Conservation (phyloP, 2,113 vertebrate genomes). For the Pseudolaguvia tuberculata region DNA sequence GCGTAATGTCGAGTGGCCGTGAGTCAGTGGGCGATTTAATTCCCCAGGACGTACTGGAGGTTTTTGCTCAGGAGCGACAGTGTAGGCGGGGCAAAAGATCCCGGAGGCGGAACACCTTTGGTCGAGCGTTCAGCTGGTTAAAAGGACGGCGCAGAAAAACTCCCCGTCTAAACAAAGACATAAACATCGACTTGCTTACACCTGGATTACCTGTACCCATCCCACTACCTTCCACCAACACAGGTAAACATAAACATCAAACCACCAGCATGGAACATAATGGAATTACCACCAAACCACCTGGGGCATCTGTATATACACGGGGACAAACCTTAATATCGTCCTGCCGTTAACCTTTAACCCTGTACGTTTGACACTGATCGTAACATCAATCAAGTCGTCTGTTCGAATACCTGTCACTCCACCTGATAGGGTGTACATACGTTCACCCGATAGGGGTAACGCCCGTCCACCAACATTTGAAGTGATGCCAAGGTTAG, state of each 20-base stretch:
- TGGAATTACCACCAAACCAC: no score
- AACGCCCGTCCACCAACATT: not conserved
- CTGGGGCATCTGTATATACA: constrained; percentile 26
- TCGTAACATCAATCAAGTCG: no score
- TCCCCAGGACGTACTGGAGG: constrained; percentile 74
- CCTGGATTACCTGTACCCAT: constrained; percentile 35
- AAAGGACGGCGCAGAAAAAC: constrained; percentile 68
- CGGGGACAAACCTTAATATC: not conserved
- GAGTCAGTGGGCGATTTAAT: constrained; percentile 68
- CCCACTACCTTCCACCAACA: not conserved
- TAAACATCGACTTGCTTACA: constrained; percentile 43
- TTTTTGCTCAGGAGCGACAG: constrained; percentile 65
- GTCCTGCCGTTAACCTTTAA: not conserved
- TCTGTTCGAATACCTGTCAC: not conserved
- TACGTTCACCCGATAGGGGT: constrained; percentile 11
- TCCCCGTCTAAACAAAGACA: constrained; percentile 54
- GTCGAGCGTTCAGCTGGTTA: constrained; percentile 72
- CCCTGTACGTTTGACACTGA: not conserved
- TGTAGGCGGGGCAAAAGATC: constrained; percentile 60
- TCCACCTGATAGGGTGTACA: constrained; percentile 1
- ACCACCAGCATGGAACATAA: no score
- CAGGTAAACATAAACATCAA: not conserved
- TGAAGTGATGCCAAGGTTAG: not conserved
- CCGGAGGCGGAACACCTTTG: constrained; percentile 60
- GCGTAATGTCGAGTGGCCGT: constrained; percentile 63